Evolutionary conservation across 2,888 invertebrate species (phyloP).

Genomic region (Drosophila greeni): DNA sequence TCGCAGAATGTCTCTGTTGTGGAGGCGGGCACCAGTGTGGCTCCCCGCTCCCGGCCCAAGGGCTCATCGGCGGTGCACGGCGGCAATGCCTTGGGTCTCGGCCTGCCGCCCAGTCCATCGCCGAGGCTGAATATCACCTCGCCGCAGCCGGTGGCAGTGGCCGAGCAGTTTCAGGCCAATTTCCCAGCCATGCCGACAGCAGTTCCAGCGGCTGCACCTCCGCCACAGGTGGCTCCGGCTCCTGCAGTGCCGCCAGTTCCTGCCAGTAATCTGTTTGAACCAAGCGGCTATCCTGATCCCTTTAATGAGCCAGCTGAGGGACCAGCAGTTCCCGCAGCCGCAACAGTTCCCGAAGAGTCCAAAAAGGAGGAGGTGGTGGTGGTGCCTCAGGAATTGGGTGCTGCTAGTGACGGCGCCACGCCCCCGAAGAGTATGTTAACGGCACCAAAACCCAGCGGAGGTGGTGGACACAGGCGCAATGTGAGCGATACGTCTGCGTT

Average conservation of each 20-base stretch:
- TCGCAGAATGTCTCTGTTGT: slow-evolving; percentile 79
- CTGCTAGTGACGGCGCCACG: slow-evolving; percentile 48
- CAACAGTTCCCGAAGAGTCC: slow-evolving; percentile 35
- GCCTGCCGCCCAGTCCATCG: slow-evolving; percentile 81
- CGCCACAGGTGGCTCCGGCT: slow-evolving; percentile 23
- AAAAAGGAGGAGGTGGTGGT: slow-evolving; percentile 11
- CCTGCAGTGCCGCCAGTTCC: slow-evolving; percentile 16
- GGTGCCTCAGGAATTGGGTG: slow-evolving; percentile 19
- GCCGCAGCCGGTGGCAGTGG: slow-evolving; percentile 77
- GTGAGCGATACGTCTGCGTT: slow-evolving; percentile 91
- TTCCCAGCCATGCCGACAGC: slow-evolving; percentile 74
- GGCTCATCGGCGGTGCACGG: slow-evolving; percentile 79
- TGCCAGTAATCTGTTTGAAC: slow-evolving; percentile 82
- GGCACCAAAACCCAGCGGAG: slow-evolving; percentile 68
- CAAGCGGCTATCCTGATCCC: slow-evolving; percentile 84
- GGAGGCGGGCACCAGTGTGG: slow-evolving; percentile 87
- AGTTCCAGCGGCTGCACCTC: slow-evolving; percentile 27
- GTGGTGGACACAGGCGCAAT: slow-evolving; percentile 85
- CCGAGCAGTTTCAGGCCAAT: slow-evolving; percentile 78
- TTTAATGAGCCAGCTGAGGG: slow-evolving; percentile 79
- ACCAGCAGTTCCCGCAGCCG: slow-evolving; percentile 39
- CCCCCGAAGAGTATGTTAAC: slow-evolving; percentile 76
- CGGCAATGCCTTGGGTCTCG: slow-evolving; percentile 80
- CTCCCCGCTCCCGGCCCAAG: slow-evolving; percentile 90
- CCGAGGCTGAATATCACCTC: slow-evolving; percentile 78